Base-by-base conservation (phyloP, 2,797 vertebrate genomes). In the Rachycentron canadum region DNA sequence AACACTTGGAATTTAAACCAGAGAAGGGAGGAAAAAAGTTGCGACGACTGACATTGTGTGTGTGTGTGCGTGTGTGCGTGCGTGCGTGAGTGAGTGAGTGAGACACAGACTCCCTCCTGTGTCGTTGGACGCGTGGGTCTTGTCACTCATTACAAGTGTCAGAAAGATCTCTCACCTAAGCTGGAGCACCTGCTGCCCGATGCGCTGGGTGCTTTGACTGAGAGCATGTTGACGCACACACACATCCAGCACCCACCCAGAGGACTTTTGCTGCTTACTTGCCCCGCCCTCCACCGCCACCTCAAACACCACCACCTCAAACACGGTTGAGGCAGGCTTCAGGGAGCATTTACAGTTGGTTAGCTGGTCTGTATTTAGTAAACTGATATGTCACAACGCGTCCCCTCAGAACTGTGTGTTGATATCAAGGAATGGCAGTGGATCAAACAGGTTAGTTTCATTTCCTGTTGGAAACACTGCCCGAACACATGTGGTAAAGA, bases 71-170 rank as follows among this genome's bases (percentile, higher is more conserved):
- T 32, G 71, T 49, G 19, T 47, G n/a, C 36, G 72, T 58, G 47
- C 45, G 25, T 14, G 26, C 43, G 26, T 34, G 23, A 14, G 34
- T 25, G 57, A 5, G 12, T 32, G 4, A 1, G 59, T 2, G 47
- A 38, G 36, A 43, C 13, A 43, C 3, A 17, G n/a, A 47, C n/a
- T 11, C 9, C 21, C 71, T 52, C 32, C 58, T 58, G 59, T 73
- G 72, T 61, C 3, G 4, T 70, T 49, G 63, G 84, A 83, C 38
- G 69, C 69, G 69, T 77, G 69, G 70, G 62, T 80, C 79, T 69
- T 43, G 61, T 91, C 85, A 85, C 87, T 92, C 83, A 90, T 90
- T 79, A 80, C 65, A 81, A 72, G 86, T 86, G 83, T 86, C 73
- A 66, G 76, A 76, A 73, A 72, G 72, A 82, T 89, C 70, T 88